phyloP scores from a whole-genome alignment of 2,888 invertebrate species.

The Aromia moschata region DNA sequence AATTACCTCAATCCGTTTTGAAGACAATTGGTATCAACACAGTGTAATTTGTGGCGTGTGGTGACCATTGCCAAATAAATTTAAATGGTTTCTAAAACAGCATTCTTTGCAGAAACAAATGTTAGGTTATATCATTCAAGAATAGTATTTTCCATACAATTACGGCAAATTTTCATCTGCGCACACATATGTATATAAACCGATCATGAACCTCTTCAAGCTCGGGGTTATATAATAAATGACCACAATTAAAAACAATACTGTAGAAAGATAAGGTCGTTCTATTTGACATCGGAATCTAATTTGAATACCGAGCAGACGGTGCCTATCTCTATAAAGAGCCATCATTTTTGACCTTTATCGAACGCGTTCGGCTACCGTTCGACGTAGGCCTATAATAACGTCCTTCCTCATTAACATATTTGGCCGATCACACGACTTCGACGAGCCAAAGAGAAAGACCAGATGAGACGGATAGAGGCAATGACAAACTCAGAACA shows the following conservation, averaged over 20 bases:
- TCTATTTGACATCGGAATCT: background rate
- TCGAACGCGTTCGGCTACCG: conserved; percentile 26
- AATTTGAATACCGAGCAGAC: background rate
- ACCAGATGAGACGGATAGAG: conserved; percentile 33
- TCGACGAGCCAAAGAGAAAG: conserved; percentile 25
- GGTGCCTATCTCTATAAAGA: background rate
- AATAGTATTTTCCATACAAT: too few relatives aligned
- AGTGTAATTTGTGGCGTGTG: too few relatives aligned
- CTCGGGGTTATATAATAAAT: background rate
- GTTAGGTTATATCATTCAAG: too few relatives aligned
- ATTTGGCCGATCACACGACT: conserved; percentile 32
- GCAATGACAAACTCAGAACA: conserved; percentile 43
- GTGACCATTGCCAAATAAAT: too few relatives aligned
- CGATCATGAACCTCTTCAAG: too few relatives aligned
- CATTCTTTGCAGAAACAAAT: too few relatives aligned
- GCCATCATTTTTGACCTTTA: conserved; percentile 10
- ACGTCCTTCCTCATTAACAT: conserved; percentile 31
- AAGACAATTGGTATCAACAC: too few relatives aligned
- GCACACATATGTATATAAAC: too few relatives aligned
- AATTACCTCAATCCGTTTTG: too few relatives aligned
- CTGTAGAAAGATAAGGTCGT: background rate
- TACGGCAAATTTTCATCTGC: too few relatives aligned
- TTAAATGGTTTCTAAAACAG: too few relatives aligned
- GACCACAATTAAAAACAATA: background rate
- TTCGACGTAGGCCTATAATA: conserved; percentile 24